These are phyloP conservation scores for Sebastolobus altivelis DNA, from an alignment of 2,797 vertebrate genomes.

Conservation along the genomic window DNA sequence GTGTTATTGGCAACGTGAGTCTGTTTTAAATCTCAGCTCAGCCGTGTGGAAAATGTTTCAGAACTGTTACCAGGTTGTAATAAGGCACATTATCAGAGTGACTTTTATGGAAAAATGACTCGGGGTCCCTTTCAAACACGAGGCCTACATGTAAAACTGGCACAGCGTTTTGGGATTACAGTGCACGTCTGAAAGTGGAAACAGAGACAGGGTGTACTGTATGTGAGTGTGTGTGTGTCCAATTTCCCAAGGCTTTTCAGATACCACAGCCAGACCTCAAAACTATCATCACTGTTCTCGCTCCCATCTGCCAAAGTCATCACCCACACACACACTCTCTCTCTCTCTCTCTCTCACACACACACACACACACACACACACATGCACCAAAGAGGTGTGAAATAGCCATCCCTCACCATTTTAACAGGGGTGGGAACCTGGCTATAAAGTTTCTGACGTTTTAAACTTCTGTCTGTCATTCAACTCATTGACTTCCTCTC, in stretches of 20 bases:
- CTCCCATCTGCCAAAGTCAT: constrained; percentile 82
- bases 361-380: constrained; percentile 14
- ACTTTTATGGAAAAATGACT: constrained; percentile 46
- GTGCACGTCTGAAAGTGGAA: constrained; percentile 69
- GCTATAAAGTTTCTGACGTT: constrained; percentile 69
- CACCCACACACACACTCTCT: constrained; percentile 61
- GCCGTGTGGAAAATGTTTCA: constrained; percentile 27
- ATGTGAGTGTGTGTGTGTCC: constrained; percentile 71
- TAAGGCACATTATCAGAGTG: constrained; percentile 29
- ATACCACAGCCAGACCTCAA: constrained; percentile 80
- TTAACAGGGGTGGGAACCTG: constrained; percentile 72
- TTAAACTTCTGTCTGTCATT: constrained; percentile 63
- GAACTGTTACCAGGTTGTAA: constrained; percentile 27
- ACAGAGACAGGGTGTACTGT: constrained; percentile 66
- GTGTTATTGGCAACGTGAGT: background rate
- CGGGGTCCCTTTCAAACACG: constrained; percentile 43
- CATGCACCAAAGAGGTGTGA: constrained; percentile 64
- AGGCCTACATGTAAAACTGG: constrained; percentile 58
- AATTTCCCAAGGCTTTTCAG: constrained; percentile 77
- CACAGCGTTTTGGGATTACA: constrained; percentile 54
- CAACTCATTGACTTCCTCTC: constrained; percentile 23
- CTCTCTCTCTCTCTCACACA: constrained; percentile 7
- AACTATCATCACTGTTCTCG: constrained; percentile 78
- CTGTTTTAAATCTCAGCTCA: constrained; percentile 28
- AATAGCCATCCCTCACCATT: constrained; percentile 65